phyloP scores from a whole-genome alignment of 2,797 vertebrate genomes.

The Micromesistius poutassou region DNA sequence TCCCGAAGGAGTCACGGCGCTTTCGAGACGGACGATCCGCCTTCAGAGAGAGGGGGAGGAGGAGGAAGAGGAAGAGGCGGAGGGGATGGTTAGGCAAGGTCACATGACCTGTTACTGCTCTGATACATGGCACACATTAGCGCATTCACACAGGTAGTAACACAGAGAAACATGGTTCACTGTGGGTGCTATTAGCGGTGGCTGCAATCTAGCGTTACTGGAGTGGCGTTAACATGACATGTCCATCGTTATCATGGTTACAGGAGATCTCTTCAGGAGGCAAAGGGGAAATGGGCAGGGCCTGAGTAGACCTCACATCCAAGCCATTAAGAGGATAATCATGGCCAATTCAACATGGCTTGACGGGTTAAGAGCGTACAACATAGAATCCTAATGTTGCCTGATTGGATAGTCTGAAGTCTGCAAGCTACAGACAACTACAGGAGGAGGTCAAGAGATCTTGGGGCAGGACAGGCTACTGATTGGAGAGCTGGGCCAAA shows the following conservation, averaged over 20 bases:
- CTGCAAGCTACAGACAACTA: not conserved
- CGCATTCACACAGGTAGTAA: too few species aligned
- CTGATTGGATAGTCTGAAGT: not conserved
- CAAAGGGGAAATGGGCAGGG: not conserved
- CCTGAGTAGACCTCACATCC: not conserved
- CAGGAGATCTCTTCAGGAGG: not conserved
- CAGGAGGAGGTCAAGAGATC: not conserved
- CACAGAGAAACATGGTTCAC: not conserved
- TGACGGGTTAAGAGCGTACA: not conserved
- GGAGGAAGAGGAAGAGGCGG: not conserved
- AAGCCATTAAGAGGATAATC: not conserved
- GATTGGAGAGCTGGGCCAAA: not conserved
- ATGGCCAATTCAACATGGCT: not conserved
- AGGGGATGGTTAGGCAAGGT: not conserved
- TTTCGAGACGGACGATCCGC: conserved; percentile 82
- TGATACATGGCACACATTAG: not conserved
- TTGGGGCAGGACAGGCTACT: not conserved
- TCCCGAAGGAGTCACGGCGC: conserved; percentile 84
- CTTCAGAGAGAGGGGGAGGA: conserved; percentile 59
- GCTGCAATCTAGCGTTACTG: not conserved
- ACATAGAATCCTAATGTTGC: not conserved
- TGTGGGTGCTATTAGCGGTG: not conserved
- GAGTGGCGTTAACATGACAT: not conserved
- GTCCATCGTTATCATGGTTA: not conserved
- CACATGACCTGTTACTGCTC: too few species aligned